A percentile compares a stretch with the other conserved stretches of the same genome.
Conservation (phyloP, 2,113 vertebrate species). For the Alethe diademata region DNA sequence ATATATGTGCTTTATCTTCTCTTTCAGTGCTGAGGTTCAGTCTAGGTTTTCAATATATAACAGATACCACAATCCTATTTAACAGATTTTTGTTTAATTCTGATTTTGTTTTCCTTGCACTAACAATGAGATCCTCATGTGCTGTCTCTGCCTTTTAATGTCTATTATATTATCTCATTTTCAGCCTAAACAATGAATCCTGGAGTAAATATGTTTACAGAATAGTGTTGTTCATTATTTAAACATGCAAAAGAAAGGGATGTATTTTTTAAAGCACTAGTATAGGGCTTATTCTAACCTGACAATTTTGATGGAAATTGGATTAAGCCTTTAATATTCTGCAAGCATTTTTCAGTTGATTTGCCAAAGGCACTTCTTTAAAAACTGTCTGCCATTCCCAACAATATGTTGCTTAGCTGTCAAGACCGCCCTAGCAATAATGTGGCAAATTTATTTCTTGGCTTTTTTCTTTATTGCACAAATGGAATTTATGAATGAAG, state of each 20-base stretch:
- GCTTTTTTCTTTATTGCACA: neutral
- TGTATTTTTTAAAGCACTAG: neutral
- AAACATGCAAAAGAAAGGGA: neutral
- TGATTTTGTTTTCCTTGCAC: neutral
- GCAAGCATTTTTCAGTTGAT: neutral
- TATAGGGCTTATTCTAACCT: neutral
- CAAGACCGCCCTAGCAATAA: neutral
- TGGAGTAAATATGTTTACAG: neutral
- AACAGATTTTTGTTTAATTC: neutral
- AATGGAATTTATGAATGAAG: neutral
- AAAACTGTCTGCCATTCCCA: neutral
- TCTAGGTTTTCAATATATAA: neutral
- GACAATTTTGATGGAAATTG: neutral
- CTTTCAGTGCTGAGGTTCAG: neutral
- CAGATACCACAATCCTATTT: neutral
- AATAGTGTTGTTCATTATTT: neutral
- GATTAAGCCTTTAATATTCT: slow-evolving; percentile 8
- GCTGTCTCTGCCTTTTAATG: neutral
- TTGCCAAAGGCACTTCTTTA: neutral
- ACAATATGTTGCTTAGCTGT: slow-evolving; percentile 4
- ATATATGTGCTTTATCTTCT: neutral
- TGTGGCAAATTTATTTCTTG: neutral
- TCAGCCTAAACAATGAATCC: neutral
- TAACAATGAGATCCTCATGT: neutral
- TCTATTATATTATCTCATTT: neutral